Base-by-base conservation (phyloP, 30 jellyfish, hydroid and myxozoan genomes). In the Aurelia sp. region DNA sequence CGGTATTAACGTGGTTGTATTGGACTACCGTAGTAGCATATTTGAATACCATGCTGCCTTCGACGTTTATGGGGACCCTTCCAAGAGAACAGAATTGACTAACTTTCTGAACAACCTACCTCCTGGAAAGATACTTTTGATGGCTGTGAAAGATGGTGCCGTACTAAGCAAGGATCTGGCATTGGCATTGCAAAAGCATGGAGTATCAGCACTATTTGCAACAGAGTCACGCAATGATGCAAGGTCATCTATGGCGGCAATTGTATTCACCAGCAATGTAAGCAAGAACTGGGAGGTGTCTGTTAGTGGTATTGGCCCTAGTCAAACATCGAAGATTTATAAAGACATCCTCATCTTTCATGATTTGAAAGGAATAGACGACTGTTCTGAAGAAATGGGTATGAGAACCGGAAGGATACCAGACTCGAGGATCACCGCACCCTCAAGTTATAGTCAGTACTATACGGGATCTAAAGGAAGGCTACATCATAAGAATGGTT, bases 331-430 rank as follows among this genome's bases (percentile, higher is more conserved):
- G 13, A 73, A 2, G 55, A 51, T 73, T 18, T 22, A 21, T 19
- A 51, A 5, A 18, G 52, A 23, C 62, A 84, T 84, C 50, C 21
- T 44, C 11, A 47, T 65, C 33, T 84, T 37, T 67, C 78, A 55
- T 15, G 93, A 72, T 12, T 60, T 73, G 13, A 59, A 59, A 9
- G 69, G 87, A 18, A 37, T 0, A 20, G 87, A 84, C 23, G 93
- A 84, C 33, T 84, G 93, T 50, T 84, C 93, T 17, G 70, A 72
- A 0, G 93, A 84, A 48, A 30, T 84, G 71, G 93, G 93, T 1
- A 47, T 84, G 17, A 55, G 84, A 21, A 59, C 82, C 4, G 65
- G 75, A 11, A 62, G 62, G 37, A 17, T 84, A 6, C 82, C 76
- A 17, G 87, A 84, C 58, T 58, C 74, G 9, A 30, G 75, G 23